A percentile compares a stretch with the other conserved stretches of the same genome.
Conservation (phyloP, 2,113 vertebrate genomes). For the Sorex araneus region DNA sequence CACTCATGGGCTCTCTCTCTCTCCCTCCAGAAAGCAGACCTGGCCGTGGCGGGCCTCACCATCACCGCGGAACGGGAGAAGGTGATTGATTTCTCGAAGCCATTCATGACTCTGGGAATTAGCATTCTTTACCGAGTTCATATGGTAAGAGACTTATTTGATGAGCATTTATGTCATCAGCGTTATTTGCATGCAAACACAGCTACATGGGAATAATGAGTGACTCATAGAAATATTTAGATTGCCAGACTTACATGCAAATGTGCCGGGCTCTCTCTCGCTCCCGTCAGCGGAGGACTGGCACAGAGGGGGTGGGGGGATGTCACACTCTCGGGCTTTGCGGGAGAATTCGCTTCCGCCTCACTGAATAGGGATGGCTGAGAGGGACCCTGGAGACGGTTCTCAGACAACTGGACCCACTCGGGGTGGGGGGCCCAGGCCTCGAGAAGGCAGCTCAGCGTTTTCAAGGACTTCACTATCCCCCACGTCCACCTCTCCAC, state of each 20-base stretch:
- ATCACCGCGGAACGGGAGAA: constrained; percentile 98
- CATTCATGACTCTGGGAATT: constrained; percentile 98
- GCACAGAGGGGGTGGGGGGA: constrained; percentile 40
- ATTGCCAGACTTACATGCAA: constrained; percentile 82
- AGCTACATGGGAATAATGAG: constrained; percentile 79
- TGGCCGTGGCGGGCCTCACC: constrained; percentile 97
- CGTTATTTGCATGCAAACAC: constrained; percentile 84
- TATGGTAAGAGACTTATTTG: constrained; percentile 93
- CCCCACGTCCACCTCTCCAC: neutral
- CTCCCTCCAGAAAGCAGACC: constrained; percentile 94
- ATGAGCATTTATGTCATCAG: constrained; percentile 82
- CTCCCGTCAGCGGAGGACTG: constrained; percentile 65
- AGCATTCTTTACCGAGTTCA: constrained; percentile 99
- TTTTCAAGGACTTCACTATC: neutral
- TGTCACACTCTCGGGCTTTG: constrained; percentile 63
- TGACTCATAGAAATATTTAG: constrained; percentile 85
- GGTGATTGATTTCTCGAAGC: constrained; percentile 99
- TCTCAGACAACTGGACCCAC: neutral
- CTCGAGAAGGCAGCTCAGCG: neutral
- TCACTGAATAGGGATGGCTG: neutral
- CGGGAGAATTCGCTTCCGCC: constrained; percentile 41
- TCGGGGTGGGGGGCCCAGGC: neutral
- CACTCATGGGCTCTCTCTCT: constrained; percentile 69
- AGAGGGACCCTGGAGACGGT: neutral
- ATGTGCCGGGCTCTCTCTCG: constrained; percentile 76